Percentiles rank a stretch among this genome's conserved stretches.
These are phyloP conservation scores for Cylas formicarius DNA, from an alignment of 1,140 invertebrate genomes.

Conservation along the genomic window DNA sequence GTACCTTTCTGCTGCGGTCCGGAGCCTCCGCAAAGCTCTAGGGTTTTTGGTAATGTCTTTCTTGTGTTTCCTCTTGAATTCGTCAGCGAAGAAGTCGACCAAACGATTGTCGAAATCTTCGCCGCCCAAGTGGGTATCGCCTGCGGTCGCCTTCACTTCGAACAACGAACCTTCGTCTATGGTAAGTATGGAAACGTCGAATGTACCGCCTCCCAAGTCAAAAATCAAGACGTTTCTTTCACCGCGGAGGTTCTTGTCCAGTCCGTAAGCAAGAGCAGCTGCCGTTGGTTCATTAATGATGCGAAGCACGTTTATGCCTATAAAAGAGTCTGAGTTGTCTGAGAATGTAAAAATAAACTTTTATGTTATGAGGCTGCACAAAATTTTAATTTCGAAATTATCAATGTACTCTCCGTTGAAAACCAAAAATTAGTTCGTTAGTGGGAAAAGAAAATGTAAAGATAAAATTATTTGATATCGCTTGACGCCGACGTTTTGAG, in stretches of 20 bases:
- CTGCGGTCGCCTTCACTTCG: slow-evolving; percentile 62
- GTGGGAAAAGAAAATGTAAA: not conserved
- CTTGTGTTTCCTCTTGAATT: slow-evolving; percentile 48
- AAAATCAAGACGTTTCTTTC: slow-evolving; percentile 59
- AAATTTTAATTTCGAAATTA: not conserved
- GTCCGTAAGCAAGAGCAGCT: slow-evolving; percentile 71
- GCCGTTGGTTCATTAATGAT: slow-evolving; percentile 76
- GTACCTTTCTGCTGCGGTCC: slow-evolving; percentile 66
- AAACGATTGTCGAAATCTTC: slow-evolving; percentile 60
- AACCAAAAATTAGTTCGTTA: not conserved
- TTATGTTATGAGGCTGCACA: slow-evolving; percentile 1
- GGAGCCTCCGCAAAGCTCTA: slow-evolving; percentile 55
- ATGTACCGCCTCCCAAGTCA: slow-evolving; percentile 59
- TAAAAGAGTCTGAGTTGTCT: slow-evolving; percentile 9
- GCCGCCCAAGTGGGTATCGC: slow-evolving; percentile 51
- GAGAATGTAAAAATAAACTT: too few relatives aligned
- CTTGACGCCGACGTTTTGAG: too few relatives aligned
- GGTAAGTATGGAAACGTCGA: slow-evolving; percentile 71
- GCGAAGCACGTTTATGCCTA: slow-evolving; percentile 58
- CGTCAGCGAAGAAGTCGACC: slow-evolving; percentile 56
- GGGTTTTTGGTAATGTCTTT: slow-evolving; percentile 46
- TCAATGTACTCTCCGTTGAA: not conserved
- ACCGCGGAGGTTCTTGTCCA: slow-evolving; percentile 69
- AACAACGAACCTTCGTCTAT: slow-evolving; percentile 61
- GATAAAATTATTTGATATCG: not conserved